Conservation (phyloP, 2,113 vertebrate species). For the Microtus ochrogaster region DNA sequence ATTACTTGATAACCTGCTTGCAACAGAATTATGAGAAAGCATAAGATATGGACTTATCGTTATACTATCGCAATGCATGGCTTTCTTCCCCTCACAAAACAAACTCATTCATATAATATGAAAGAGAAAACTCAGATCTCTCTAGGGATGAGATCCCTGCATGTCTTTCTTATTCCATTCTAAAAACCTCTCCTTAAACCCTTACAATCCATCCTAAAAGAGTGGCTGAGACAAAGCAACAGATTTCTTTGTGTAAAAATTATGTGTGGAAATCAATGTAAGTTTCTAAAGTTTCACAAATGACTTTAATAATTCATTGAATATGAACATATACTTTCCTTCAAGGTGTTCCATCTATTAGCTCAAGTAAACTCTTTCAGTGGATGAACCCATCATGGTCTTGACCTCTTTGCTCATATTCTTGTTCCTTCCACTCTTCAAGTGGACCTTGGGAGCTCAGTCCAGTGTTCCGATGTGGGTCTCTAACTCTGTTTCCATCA, state of each 20-base stretch:
- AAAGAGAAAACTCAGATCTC: background rate
- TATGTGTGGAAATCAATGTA: background rate
- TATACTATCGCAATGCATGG: rapidly evolving
- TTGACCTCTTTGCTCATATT: no score
- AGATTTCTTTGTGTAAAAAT: background rate
- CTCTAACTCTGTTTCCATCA: no score
- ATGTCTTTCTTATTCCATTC: background rate
- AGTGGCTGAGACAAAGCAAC: background rate
- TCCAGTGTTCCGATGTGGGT: no score
- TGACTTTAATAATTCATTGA: background rate
- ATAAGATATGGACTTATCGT: background rate
- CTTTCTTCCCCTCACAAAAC: background rate
- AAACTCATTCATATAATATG: background rate
- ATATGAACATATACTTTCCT: background rate
- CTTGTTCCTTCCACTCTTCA: no score
- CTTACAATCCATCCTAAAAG: background rate
- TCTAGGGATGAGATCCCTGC: background rate
- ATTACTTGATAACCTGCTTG: background rate
- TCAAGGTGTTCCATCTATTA: background rate
- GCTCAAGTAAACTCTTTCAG: no score
- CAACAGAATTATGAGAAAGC: background rate
- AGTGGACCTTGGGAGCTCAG: no score
- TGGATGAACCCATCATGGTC: no score
- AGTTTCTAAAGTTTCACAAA: background rate
- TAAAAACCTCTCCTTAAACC: background rate